A percentile compares a stretch with the other conserved stretches of the same genome.
phyloP scores from a whole-genome alignment of 2,797 vertebrate species.

The Characodon lateralis region DNA sequence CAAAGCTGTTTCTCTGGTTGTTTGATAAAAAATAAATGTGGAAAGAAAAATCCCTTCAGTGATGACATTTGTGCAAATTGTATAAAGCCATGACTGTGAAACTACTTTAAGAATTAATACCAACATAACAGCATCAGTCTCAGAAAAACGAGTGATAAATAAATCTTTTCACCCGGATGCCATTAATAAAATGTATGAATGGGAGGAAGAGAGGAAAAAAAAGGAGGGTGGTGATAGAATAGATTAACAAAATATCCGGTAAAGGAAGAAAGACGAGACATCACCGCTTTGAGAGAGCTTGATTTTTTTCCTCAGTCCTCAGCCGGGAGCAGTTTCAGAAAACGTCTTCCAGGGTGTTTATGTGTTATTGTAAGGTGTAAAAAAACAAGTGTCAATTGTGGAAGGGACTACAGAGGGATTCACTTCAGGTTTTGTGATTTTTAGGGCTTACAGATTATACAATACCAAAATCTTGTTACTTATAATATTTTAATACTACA shows the following conservation, averaged over 20 bases:
- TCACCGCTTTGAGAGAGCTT: slow-evolving; percentile 38
- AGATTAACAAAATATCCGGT: slow-evolving; percentile 36
- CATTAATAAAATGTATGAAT: slow-evolving; percentile 21
- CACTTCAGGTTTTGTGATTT: not conserved
- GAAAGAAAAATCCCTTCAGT: not conserved
- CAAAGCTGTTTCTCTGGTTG: not conserved
- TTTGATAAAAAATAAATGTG: not conserved
- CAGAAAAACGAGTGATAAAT: not conserved
- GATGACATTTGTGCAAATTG: not conserved
- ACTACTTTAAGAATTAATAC: slow-evolving; percentile 1
- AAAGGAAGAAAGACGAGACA: slow-evolving; percentile 48
- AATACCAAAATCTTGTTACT: not conserved
- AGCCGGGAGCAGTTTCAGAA: slow-evolving; percentile 37
- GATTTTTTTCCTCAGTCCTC: slow-evolving; percentile 45
- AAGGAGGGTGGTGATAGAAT: slow-evolving; percentile 8
- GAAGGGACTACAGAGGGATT: not conserved
- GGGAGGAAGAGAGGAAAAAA: not conserved
- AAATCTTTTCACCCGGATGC: not conserved
- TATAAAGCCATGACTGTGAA: not conserved
- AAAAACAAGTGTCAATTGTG: not conserved
- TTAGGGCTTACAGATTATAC: not conserved
- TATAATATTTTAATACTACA: not conserved
- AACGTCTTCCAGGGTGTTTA: slow-evolving; percentile 27
- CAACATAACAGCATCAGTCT: not conserved
- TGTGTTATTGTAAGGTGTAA: not conserved